These are phyloP conservation scores for Coecobrya sp. DNA, from an alignment of 2,888 invertebrate genomes.

Conservation along the genomic window DNA sequence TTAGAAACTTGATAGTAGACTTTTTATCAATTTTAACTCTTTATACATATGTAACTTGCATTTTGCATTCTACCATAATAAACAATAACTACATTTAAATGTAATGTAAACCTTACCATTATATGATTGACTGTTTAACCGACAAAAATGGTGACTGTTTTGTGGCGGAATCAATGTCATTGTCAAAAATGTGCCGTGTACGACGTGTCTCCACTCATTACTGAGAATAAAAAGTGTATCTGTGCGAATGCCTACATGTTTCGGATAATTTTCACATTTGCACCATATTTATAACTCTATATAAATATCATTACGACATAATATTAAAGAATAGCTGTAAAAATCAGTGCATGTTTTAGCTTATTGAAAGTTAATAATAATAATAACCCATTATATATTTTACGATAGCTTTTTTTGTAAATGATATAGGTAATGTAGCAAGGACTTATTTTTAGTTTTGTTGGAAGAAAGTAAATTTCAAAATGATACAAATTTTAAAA, in stretches of 20 bases:
- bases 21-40: not conserved
- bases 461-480: slow-evolving; percentile 1
- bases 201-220: slow-evolving; percentile 13
- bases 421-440: not conserved
- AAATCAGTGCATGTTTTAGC: not conserved
- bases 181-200: slow-evolving; percentile 29
- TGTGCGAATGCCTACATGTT: slow-evolving; percentile 29
- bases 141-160: slow-evolving; percentile 26
- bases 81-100: too few relatives aligned
- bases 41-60: not conserved
- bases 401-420: not conserved
- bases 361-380: not conserved
- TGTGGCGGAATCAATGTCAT: slow-evolving; percentile 2
- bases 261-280: not conserved
- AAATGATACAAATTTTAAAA: slow-evolving; percentile 29
- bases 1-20: too few relatives aligned
- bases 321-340: not conserved
- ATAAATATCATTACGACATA: not conserved
- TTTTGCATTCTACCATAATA: not conserved
- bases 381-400: not conserved
- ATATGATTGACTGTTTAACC: not conserved
- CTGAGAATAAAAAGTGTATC: slow-evolving; percentile 31
- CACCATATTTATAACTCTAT: slow-evolving; percentile 20
- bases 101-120: not conserved
- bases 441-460: not conserved